Percentiles rank a stretch among this genome's conserved stretches.
phyloP scores from a whole-genome alignment of 2,888 invertebrate species.

The Ellobium chinense region DNA sequence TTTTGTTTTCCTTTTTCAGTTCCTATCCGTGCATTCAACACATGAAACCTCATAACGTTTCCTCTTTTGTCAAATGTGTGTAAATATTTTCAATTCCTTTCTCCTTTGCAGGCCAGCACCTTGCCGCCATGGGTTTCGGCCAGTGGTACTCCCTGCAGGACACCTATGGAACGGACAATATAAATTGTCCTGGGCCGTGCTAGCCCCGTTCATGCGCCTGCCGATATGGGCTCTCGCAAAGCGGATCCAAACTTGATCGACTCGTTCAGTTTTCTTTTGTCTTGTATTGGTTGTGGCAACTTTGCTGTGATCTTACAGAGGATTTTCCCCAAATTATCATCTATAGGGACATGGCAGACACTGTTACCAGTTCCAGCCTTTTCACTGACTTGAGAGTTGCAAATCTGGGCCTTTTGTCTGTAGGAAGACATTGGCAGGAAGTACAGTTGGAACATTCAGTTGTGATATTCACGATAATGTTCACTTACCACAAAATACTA shows the following conservation, averaged over 20 bases:
- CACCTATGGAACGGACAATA: slow-evolving; percentile 52
- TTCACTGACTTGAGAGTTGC: neutral
- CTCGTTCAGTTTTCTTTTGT: slow-evolving; percentile 26
- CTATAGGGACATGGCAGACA: neutral
- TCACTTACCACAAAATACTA: no score
- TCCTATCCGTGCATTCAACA: no score
- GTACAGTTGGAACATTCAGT: no score
- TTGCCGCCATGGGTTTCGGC: slow-evolving; percentile 53
- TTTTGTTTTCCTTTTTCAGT: no score
- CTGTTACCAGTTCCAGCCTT: neutral
- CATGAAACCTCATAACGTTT: no score
- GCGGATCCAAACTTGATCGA: slow-evolving; percentile 40
- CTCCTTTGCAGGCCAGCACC: slow-evolving; percentile 46
- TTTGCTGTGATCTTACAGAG: neutral
- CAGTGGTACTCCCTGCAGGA: slow-evolving; percentile 55
- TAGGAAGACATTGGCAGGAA: no score
- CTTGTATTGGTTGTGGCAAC: slow-evolving; percentile 7
- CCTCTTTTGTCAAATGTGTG: neutral
- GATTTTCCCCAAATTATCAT: neutral
- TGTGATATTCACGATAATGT: no score
- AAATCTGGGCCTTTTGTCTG: slow-evolving; percentile 26
- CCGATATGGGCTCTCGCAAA: slow-evolving; percentile 49
- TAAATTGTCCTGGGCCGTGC: slow-evolving; percentile 47
- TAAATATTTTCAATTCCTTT: neutral
- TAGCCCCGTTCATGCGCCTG: slow-evolving; percentile 48